Evolutionary conservation across 2,888 invertebrate genomes (phyloP), one percentile per base, ranked within the genome.

Genomic region (Trichogramma dendrolimi): DNA sequence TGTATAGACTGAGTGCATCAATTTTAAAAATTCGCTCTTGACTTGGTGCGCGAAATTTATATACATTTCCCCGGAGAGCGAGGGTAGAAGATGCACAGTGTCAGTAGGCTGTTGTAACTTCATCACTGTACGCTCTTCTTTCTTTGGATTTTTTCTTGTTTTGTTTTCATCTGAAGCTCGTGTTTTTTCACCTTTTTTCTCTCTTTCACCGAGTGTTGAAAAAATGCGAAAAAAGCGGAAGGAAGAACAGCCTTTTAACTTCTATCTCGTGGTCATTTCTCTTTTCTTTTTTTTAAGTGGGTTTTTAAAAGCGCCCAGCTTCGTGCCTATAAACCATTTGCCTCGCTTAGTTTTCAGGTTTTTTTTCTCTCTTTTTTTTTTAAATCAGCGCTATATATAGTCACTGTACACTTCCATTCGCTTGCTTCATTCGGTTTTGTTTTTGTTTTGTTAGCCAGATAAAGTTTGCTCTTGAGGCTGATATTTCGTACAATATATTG

Each of bases 401-500:
- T 27, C 27, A 27, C 27, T 27, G 27, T 27, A 27, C 27, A 27
- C 27, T 27, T 27, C 27, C 27, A 27, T 27, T 27, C 27, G 27
- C 27, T 27, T 27, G 27, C 27, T 27, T 27, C 27, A 27, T 27
- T 27, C 27, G 27, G 27, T 27, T 27, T 27, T 27, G 27, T 27
- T 27, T 27, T 27, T 27, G 27, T 27, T 27, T 27, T 27, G 27
- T 27, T 27, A 27, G 27, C 27, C 27, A 27, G 27, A 27, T 46
- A 14, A 47, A 39, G 53, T 57, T 57, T 40, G 41, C 47, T 50
- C 51, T 58, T 50, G 50, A 44, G 42, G 50, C 51, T 55, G 43
- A 61, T 59, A 61, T 64, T 61, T 57, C n/a, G 49, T 7, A 56
- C 11, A 61, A 43, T 61, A 48, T 63, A 57, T 52, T 50, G 48